phyloP scores from a whole-genome alignment of 2,113 vertebrate genomes.

The Chitala chitala region DNA sequence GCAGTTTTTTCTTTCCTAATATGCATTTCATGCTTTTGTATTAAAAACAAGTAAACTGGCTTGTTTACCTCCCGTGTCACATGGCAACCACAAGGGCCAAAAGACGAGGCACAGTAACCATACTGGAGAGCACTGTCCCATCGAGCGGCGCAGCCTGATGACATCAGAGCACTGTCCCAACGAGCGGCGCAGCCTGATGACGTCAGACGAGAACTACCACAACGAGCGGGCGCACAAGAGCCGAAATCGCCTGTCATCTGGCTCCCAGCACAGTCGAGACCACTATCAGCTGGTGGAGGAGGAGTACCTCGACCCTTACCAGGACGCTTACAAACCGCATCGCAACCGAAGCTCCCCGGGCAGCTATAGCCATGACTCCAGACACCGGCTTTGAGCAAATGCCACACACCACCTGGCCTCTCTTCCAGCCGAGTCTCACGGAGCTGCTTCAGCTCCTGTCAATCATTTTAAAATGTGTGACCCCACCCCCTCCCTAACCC shows the following conservation, averaged over 20 bases:
- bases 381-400: slow-evolving; percentile 78
- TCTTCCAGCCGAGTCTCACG: slow-evolving; percentile 19
- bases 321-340: slow-evolving; percentile 90
- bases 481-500: slow-evolving; percentile 47
- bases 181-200: slow-evolving; percentile 71
- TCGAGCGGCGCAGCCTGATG: slow-evolving; percentile 50
- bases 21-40: too few species aligned
- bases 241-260: slow-evolving; percentile 84
- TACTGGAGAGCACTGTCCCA: slow-evolving; percentile 72
- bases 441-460: slow-evolving; percentile 27
- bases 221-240: slow-evolving; percentile 84
- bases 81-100: slow-evolving; percentile 87
- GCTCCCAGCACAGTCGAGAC: slow-evolving; percentile 87
- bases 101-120: slow-evolving; percentile 82
- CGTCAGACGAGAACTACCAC: slow-evolving; percentile 84
- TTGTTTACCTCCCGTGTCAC: slow-evolving; percentile 27
- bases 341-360: slow-evolving; percentile 82
- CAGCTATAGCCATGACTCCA: slow-evolving; percentile 83
- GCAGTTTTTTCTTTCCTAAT: too few species aligned
- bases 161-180: background rate
- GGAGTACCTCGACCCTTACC: slow-evolving; percentile 88
- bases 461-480: slow-evolving; percentile 46
- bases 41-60: too few species aligned
- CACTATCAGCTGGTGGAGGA: slow-evolving; percentile 91
- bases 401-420: slow-evolving; percentile 18